These are phyloP conservation scores for Manduca sexta DNA, from an alignment of 1,140 invertebrate species.

Conservation along the genomic window DNA sequence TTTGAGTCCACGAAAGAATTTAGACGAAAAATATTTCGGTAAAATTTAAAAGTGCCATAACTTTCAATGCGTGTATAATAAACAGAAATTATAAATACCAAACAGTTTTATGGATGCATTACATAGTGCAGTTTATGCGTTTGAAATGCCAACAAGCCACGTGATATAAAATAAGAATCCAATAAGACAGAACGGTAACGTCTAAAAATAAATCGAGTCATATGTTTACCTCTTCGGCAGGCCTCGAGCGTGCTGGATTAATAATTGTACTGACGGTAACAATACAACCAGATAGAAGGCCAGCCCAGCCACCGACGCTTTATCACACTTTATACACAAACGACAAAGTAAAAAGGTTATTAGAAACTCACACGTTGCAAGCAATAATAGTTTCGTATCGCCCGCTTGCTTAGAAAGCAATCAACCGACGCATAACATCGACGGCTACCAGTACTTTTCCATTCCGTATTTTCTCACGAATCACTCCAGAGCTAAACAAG, in stretches of 20 bases:
- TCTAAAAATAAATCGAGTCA: conserved; percentile 29
- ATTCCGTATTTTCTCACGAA: conserved; percentile 31
- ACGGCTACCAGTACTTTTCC: conserved; percentile 65
- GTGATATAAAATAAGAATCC: conserved; percentile 16
- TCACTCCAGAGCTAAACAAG: conserved; percentile 26
- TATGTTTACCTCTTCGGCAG: conserved; percentile 28
- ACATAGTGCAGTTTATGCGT: too few species aligned
- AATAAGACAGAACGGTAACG: conserved; percentile 16
- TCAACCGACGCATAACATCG: conserved; percentile 48
- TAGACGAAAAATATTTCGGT: too few species aligned
- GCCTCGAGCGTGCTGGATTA: neutral
- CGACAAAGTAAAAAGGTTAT: conserved; percentile 44
- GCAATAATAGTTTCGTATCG: conserved; percentile 51
- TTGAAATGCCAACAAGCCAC: conserved; percentile 6
- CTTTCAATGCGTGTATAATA: too few species aligned
- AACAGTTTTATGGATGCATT: too few species aligned
- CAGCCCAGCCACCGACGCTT: neutral
- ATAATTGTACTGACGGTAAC: neutral
- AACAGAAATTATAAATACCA: too few species aligned
- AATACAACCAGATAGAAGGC: neutral
- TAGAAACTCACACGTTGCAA: conserved; percentile 65
- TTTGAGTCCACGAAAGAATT: too few species aligned
- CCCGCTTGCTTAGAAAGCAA: conserved; percentile 59
- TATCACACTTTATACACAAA: conserved; percentile 28
- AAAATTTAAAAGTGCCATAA: too few species aligned